Evolutionary conservation across 2,113 vertebrate genomes (phyloP).

Genomic region (Lagopus leucura): DNA sequence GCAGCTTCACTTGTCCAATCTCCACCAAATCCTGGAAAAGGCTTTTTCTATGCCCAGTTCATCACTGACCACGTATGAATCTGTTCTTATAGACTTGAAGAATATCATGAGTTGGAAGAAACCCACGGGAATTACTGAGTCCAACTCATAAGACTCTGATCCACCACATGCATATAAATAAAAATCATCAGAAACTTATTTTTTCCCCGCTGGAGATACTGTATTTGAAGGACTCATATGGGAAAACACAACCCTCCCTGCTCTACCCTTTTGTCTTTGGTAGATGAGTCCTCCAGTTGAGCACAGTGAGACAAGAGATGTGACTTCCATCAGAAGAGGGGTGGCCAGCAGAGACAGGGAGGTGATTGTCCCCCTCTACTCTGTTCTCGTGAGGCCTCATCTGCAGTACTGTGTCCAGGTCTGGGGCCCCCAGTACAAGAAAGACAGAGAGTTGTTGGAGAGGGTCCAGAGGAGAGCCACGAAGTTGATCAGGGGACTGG

Average conservation of each 20-base stretch:
- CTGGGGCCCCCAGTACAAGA: no score
- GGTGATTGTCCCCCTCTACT: no score
- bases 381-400: no score
- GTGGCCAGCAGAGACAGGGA: no score
- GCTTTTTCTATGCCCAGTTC: not conserved
- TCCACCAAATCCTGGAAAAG: not conserved
- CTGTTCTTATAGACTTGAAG: not conserved
- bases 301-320: not conserved
- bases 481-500: no score
- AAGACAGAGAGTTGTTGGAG: no score
- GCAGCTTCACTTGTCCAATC: not conserved
- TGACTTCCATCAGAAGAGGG: not conserved
- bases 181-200: not conserved
- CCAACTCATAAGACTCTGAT: not conserved
- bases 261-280: not conserved
- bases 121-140: not conserved
- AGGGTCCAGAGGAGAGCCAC: no score
- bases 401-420: no score
- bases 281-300: not conserved
- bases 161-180: not conserved
- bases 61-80: not conserved
- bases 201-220: not conserved
- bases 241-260: not conserved
- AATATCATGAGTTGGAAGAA: not conserved
- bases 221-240: not conserved